Evolutionary conservation across 2,888 invertebrate species (phyloP).

Genomic region (Drosophila differens): DNA sequence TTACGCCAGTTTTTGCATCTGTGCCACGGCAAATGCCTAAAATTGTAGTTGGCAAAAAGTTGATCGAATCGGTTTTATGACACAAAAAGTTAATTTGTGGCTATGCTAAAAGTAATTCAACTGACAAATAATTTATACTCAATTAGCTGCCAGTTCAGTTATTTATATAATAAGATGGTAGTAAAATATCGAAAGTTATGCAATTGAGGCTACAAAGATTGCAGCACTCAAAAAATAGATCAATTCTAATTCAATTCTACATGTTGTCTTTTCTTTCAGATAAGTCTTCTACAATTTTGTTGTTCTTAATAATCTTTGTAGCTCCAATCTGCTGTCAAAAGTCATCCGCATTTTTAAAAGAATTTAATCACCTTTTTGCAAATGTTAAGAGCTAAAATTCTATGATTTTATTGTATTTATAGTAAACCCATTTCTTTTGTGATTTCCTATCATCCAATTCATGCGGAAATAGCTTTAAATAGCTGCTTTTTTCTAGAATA

Average conservation of each 20-base stretch:
- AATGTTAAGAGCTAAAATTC: no score
- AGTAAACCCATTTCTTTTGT: background rate
- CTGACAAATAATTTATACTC: conserved; percentile 16
- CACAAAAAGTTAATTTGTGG: conserved; percentile 63
- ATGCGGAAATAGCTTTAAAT: background rate
- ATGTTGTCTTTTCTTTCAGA: no score
- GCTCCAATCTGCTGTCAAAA: no score
- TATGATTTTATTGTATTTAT: background rate
- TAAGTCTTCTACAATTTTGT: no score
- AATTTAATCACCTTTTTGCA: background rate
- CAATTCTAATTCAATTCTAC: no score
- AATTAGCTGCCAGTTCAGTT: background rate
- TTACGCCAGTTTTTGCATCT: conserved; percentile 58
- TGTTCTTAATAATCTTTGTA: no score
- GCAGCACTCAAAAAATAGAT: background rate
- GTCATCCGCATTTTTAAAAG: background rate
- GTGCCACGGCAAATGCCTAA: conserved; percentile 42
- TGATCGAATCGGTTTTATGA: conserved; percentile 43
- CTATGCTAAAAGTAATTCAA: conserved; percentile 22
- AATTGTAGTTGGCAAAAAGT: conserved; percentile 43
- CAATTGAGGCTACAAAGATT: background rate
- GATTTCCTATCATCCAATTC: background rate
- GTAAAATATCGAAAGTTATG: background rate
- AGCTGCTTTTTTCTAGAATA: background rate
- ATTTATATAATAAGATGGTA: background rate